Evolutionary conservation across 1,140 invertebrate genomes (phyloP), one percentile per base, ranked within the genome.

Genomic region (Helicoverpa zea): DNA sequence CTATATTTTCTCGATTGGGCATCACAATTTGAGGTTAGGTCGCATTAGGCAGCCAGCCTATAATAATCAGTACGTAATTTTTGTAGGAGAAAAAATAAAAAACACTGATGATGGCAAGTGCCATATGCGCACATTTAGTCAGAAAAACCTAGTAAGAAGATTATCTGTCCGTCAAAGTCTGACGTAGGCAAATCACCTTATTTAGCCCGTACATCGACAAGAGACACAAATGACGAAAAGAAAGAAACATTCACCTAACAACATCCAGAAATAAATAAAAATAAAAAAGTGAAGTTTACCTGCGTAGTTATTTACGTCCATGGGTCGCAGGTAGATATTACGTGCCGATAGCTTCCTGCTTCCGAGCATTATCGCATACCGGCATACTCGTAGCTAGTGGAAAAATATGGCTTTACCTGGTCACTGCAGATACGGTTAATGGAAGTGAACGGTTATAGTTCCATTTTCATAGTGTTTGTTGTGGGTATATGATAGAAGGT

Each of bases 331-430:
- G 35, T 43, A 43, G 70, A 73, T 56, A 58, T 11, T 58, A 73
- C 70, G 70, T 73, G 70, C 58, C 70, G 52, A 56, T 73, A 3
- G 29, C 70, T 58, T 43, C 49, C 49, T 29, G 9, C 16, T 30
- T 43, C 68, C 18, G 23, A 9, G 43, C 5, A 16, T 43, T 11
- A 72, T 72, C 35, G 35, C 5, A 23, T 70, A 70, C 29, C 10
- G 66, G 23, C 43, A 29, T 23, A 14, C 11, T 23, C 35, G 9
- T 43, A 7, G 35, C 35, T 43, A 43, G n/a, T 49, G 49, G 29
- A 43, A 52, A 68, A 43, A 68, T 66, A 66, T 66, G n/a, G 63
- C 35, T 16, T 18, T 18, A 66, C n/a, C 63, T n/a, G 63, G 29
- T 3, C 63, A 47, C 2, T 16, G 63, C 47, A 16, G 35, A 16